A percentile compares a stretch with the other conserved stretches of the same genome.
Conservation (phyloP, 2,113 vertebrate genomes). For the Poecilia latipinna region DNA sequence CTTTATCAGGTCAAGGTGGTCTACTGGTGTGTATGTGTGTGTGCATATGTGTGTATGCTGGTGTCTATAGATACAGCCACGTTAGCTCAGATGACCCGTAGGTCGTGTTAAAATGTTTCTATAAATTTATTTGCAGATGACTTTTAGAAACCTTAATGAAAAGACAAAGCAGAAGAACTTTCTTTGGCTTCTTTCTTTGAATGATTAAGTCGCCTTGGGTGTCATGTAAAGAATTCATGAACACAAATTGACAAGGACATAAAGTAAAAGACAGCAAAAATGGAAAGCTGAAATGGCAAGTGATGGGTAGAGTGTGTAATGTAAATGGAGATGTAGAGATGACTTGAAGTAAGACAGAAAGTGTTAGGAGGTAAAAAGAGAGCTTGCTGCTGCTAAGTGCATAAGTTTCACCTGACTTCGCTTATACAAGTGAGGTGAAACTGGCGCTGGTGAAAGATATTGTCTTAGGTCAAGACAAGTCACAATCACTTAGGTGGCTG, state of each 20-base stretch:
- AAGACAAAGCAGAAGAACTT: conserved; percentile 40
- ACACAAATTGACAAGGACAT: conserved; percentile 74
- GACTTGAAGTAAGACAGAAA: conserved; percentile 22
- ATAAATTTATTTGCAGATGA: conserved; percentile 46
- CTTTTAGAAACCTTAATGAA: conserved; percentile 50
- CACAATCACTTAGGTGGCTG: too few species aligned
- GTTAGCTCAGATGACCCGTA: conserved; percentile 23
- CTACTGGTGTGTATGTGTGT: conserved; percentile 47
- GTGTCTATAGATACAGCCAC: conserved; percentile 17
- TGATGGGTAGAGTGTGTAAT: conserved; percentile 58
- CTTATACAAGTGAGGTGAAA: too few species aligned
- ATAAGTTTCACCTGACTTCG: too few species aligned
- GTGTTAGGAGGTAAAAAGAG: conserved; percentile 34
- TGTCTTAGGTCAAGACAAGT: too few species aligned
- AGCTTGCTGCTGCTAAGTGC: conserved; percentile 35
- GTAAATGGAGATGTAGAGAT: conserved; percentile 54
- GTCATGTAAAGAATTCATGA: conserved; percentile 68
- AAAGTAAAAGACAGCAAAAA: conserved; percentile 59
- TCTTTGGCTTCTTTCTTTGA: conserved; percentile 56
- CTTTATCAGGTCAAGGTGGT: conserved; percentile 82
- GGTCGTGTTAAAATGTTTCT: conserved; percentile 32
- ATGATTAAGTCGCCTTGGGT: conserved; percentile 73
- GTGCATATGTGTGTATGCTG: too few species aligned
- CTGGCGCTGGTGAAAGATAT: too few species aligned
- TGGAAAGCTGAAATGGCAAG: conserved; percentile 57